A percentile compares a stretch with the other conserved stretches of the same genome.
phyloP scores from a whole-genome alignment of 64 coral and sea anemone species.

The Porites australiensis region DNA sequence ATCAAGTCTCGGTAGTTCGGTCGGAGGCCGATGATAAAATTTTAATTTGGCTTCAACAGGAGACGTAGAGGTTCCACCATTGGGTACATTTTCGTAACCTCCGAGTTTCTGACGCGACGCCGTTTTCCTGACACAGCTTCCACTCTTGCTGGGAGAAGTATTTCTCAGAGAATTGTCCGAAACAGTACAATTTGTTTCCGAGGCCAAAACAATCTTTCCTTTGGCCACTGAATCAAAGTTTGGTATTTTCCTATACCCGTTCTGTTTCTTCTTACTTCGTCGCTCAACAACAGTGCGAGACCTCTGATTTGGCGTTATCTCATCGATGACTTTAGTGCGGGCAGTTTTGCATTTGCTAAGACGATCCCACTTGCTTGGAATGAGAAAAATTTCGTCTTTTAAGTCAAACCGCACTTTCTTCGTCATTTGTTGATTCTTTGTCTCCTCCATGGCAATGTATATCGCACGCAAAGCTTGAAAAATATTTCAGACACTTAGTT shows the following conservation, averaged over 20 bases:
- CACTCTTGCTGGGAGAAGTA: neutral
- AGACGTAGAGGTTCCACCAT: neutral
- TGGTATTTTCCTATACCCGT: slow-evolving; percentile 55
- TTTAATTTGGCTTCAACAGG: slow-evolving; percentile 50
- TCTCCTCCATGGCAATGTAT: neutral
- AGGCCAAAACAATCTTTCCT: neutral
- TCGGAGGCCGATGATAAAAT: slow-evolving; percentile 57
- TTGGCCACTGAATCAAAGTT: neutral
- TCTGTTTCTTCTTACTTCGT: slow-evolving; percentile 52
- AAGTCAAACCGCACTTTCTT: slow-evolving; percentile 92
- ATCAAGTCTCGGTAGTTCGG: slow-evolving; percentile 39
- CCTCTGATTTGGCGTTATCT: slow-evolving; percentile 11
- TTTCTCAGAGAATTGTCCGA: neutral
- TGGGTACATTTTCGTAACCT: neutral
- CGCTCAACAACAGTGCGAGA: slow-evolving; percentile 24
- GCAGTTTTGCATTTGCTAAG: slow-evolving; percentile 36
- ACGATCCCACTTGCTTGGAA: slow-evolving; percentile 92
- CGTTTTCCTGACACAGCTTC: neutral
- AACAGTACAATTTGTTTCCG: neutral
- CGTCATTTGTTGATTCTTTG: neutral
- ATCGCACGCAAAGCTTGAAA: neutral
- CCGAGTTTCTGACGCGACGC: neutral
- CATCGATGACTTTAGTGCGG: slow-evolving; percentile 32
- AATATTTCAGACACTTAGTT: neutral
- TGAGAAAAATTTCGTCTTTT: slow-evolving; percentile 87